Conservation (phyloP, 2,113 vertebrate species). For the Hiodon alosoides region DNA sequence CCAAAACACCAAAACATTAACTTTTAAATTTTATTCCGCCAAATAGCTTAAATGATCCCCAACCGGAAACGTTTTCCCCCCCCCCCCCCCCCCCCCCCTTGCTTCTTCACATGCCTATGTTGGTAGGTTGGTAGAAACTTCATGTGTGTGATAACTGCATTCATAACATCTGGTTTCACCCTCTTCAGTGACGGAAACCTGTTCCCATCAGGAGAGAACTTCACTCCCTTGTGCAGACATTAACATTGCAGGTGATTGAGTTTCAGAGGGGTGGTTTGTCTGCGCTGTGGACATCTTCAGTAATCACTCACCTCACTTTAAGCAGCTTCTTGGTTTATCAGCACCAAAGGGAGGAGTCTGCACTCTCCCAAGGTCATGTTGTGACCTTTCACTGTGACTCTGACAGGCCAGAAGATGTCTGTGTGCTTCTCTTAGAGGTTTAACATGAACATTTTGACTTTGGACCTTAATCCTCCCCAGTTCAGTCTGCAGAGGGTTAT, state of each 20-base stretch:
- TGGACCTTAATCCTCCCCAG: constrained; percentile 2
- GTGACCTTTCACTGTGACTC: constrained; percentile 11
- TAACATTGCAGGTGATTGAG: too few relatives aligned
- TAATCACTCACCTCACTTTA: neutral
- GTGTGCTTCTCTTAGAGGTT: neutral
- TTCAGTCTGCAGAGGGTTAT: neutral
- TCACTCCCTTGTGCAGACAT: too few relatives aligned
- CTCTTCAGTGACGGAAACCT: too few relatives aligned
- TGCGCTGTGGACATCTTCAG: neutral
- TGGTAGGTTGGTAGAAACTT: too few relatives aligned
- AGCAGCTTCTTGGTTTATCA: neutral
- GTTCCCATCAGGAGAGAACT: too few relatives aligned
- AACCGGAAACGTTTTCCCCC: neutral
- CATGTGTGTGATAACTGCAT: too few relatives aligned
- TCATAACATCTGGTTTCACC: too few relatives aligned
- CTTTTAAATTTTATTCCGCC: too few relatives aligned
- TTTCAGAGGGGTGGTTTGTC: neutral
- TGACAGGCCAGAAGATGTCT: neutral
- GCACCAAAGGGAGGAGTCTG: neutral
- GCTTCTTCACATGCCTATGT: too few relatives aligned
- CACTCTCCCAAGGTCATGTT: neutral
- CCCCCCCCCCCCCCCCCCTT: neutral
- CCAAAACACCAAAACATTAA: too few relatives aligned
- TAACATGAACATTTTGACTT: neutral
- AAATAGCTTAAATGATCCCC: too few relatives aligned